Evolutionary conservation across 92 coral and sea anemone species (phyloP).

Genomic region (Virgularia gustaviana): DNA sequence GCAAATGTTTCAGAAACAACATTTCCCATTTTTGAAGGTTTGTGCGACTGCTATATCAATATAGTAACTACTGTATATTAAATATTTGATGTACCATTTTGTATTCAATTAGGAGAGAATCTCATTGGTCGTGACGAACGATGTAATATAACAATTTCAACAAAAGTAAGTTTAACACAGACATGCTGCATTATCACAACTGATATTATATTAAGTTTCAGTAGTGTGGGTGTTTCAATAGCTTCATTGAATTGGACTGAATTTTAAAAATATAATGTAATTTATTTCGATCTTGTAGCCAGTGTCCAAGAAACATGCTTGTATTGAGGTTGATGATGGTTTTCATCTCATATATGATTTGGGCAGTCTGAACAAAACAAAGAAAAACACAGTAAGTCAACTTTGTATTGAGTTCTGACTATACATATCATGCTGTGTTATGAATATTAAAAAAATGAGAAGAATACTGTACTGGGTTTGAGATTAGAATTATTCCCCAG

Average conservation of each 20-base stretch:
- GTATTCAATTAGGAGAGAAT: slow-evolving; percentile 66
- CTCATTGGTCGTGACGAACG: slow-evolving; percentile 73
- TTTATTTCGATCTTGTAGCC: slow-evolving; percentile 44
- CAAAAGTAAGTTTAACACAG: slow-evolving; percentile 73
- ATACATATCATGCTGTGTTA: too few species aligned
- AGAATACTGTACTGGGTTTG: too few species aligned
- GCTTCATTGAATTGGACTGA: background rate
- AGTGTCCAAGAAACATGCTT: slow-evolving; percentile 93
- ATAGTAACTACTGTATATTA: background rate
- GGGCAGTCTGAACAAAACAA: slow-evolving; percentile 83
- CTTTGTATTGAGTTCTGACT: background rate
- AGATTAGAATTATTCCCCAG: too few species aligned
- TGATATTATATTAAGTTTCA: too few species aligned
- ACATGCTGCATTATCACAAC: too few species aligned
- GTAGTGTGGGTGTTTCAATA: background rate
- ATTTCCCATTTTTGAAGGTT: slow-evolving; percentile 77
- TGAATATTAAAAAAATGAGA: too few species aligned
- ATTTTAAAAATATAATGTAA: background rate
- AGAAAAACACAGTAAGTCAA: slow-evolving; percentile 67
- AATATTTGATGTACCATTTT: background rate
- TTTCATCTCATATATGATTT: slow-evolving; percentile 79
- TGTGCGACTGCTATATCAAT: background rate
- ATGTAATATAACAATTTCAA: slow-evolving; percentile 67
- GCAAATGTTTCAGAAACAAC: slow-evolving; percentile 60
- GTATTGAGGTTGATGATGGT: slow-evolving; percentile 69